These are phyloP conservation scores for Delphinapterus leucas DNA, from an alignment of 2,113 vertebrate genomes.

Conservation along the genomic window DNA sequence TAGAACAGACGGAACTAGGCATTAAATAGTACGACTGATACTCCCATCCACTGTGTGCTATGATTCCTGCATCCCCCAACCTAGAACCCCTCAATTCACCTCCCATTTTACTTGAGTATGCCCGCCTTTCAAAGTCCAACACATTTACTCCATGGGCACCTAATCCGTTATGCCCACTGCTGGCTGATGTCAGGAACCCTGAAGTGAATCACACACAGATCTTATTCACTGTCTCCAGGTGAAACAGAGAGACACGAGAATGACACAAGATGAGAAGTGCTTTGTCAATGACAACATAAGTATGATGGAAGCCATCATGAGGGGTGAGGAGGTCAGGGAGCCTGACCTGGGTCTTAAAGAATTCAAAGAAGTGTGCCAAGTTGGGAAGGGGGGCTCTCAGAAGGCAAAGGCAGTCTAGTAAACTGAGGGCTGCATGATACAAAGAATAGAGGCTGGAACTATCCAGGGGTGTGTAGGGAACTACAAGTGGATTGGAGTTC, in stretches of 20 bases:
- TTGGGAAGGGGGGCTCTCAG: too few species aligned
- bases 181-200: background rate
- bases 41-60: background rate
- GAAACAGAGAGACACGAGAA: background rate
- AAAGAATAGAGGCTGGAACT: background rate
- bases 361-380: background rate
- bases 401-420: background rate
- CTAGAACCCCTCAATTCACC: background rate
- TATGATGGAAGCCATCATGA: background rate
- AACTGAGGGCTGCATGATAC: background rate
- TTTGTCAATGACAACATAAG: background rate
- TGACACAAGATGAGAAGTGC: background rate
- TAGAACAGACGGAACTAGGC: background rate
- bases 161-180: background rate
- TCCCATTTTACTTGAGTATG: background rate
- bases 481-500: background rate
- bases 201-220: background rate
- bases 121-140: background rate
- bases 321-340: background rate
- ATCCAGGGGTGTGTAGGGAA: background rate
- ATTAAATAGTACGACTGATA: background rate
- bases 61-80: background rate
- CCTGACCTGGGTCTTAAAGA: background rate
- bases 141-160: background rate
- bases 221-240: background rate